Base-by-base conservation (phyloP, 2,888 invertebrate species). In the Lasiommata megera region DNA sequence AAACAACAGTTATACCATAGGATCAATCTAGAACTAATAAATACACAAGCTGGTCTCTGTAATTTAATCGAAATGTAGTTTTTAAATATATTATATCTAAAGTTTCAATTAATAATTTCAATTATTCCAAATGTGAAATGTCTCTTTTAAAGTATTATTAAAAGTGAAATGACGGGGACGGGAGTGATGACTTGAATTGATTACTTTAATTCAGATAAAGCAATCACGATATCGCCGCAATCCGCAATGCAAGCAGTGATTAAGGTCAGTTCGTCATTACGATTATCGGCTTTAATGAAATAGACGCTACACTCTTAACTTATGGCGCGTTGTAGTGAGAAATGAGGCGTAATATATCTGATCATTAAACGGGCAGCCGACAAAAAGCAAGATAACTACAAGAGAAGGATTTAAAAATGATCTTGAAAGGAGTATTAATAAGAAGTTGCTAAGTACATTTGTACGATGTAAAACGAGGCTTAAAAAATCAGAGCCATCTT, bases 301-400 rank as follows among this genome's bases (percentile, higher is more conserved):
- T 62, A 62, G 60, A 62, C 57, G 59, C 41, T 57, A 56, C 62
- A 60, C 48, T 58, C 56, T 60, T 66, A 63, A 66, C 60, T 64
- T 66, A 64, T 64, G 58, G 64, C 50, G 61, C 59, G 61, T 56
- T 56, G 61, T 62, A 52, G 46, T 61, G 61, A 66, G 62, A 58
- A 64, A 66, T 66, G 62, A 61, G 60, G 48, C 56, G 58, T 62
- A 58, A 62, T 64, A 62, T 64, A 66, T 60, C 61, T 64, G 62
- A 60, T 61, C 57, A 66, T 66, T 66, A 64, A 66, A 64, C 58
- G 46, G 55, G 54, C 55, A 61, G 52, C 57, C 60, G 66, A 64
- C 61, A 64, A 64, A 64, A 62, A 61, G 56, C 46, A 16, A 48
- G 53, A 52, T 50, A 57, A 54, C 54, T 57, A 55, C 44, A 43